Conservation (phyloP, 2,113 vertebrate species). For the Hemicordylus capensis region DNA sequence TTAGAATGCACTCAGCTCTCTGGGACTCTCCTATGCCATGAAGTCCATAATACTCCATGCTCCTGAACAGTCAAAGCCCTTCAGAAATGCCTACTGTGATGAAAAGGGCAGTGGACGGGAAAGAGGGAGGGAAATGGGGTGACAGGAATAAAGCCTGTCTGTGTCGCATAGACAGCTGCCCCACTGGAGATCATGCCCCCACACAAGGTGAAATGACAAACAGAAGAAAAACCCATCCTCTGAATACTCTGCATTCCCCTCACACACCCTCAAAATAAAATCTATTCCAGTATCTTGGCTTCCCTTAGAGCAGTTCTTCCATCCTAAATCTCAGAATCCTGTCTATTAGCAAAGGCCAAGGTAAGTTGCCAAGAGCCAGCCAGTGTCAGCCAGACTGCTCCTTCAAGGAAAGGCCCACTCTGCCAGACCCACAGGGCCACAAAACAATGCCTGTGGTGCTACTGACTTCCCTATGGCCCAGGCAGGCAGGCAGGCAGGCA, state of each 20-base stretch:
- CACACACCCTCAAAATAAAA: not conserved
- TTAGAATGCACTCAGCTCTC: not conserved
- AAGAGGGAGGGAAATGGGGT: not conserved
- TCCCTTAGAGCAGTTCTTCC: not conserved
- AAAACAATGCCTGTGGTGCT: not conserved
- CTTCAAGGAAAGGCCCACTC: not conserved
- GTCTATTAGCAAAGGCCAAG: not conserved
- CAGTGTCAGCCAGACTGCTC: not conserved
- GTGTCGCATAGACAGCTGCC: not conserved
- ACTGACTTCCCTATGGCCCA: not conserved
- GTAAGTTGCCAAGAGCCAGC: not conserved
- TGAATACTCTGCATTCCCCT: not conserved
- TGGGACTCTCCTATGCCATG: not conserved
- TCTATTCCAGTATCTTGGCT: not conserved
- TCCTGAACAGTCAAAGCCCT: not conserved
- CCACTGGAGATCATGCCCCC: not conserved
- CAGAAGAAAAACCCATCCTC: not conserved
- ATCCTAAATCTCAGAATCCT: not conserved
- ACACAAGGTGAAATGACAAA: not conserved
- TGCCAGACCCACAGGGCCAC: not conserved
- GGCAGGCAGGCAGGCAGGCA: constrained; percentile 12
- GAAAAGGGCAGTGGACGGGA: not conserved
- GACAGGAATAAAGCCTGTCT: not conserved
- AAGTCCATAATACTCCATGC: not conserved
- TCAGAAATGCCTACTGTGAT: not conserved